Base-by-base conservation (phyloP, 2,797 vertebrate species). In the Sebastolobus alascanus region DNA sequence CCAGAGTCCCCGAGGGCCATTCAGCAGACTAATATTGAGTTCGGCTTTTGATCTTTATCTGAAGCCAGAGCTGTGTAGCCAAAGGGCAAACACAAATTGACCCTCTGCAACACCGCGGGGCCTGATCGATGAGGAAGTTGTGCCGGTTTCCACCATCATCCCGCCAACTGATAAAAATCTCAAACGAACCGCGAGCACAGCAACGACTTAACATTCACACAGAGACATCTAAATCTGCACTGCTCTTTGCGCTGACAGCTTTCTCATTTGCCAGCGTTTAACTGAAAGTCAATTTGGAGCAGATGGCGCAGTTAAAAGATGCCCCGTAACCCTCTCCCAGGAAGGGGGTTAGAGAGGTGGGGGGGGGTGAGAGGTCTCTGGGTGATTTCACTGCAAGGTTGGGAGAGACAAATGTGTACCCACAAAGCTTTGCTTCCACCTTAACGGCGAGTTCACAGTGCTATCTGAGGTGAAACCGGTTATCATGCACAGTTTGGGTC, bases 301-400 rank as follows among this genome's bases (percentile, higher is more conserved):
- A 93, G 90, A 92, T 92, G 90, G 92, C 67, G 55, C 55, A 60
- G 85, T 90, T 90, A 86, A 90, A 91, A 31, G 77, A 91, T 84
- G 87, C 83, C 84, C 79, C 16, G 1, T 92, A 92, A 94, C 92
- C 93, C 89, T 82, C 77, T 85, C 72, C 16, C 25, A 65, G 66
- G 66, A 75, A 70, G 38, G 56, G 77, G 55, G 65, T 73, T 77
- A 46, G 70, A 11, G 29, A 56, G 61, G 29, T 33, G 18, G 18
- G 18, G 59, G 13, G 10, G 35, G 60, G 8, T n/a, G 38, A 68
- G 31, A 56, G 27, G 73, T 66, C 56, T 70, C 43, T 27, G 58
- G 22, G 18, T 46, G 66, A 80, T 76, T 87, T 75, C 75, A n/a
- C 67, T 64, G 20, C 35, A 27, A 2, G 29, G 50, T 18, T 60